Evolutionary conservation across 2,888 invertebrate genomes (phyloP).

Genomic region (Torymus texanus): DNA sequence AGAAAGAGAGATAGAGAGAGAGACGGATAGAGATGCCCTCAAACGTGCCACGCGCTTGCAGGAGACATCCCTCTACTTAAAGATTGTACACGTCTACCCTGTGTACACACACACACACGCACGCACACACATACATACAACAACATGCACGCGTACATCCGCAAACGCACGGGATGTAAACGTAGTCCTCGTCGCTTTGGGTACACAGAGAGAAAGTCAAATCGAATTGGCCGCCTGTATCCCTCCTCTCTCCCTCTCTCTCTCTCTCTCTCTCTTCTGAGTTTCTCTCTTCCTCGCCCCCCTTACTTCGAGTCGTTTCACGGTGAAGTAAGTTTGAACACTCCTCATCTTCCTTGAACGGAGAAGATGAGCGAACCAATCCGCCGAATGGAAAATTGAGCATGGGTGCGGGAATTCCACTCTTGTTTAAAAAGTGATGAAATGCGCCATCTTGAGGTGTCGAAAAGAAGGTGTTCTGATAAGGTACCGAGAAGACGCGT

Average conservation of each 20-base stretch:
- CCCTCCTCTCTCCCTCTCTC: conserved; percentile 16
- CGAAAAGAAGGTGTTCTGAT: no score
- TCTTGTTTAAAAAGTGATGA: not conserved
- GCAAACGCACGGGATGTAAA: conserved; percentile 20
- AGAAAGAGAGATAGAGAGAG: not conserved
- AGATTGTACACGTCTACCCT: conserved; percentile 14
- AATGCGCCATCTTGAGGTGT: not conserved
- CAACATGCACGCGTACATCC: not conserved
- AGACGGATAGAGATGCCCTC: not conserved
- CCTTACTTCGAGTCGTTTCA: conserved; percentile 28
- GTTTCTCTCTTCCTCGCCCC: not conserved
- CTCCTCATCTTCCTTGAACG: conserved; percentile 35
- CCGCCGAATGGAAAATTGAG: conserved; percentile 20
- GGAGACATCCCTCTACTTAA: conserved; percentile 17
- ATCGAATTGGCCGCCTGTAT: conserved; percentile 46
- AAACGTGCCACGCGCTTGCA: not conserved
- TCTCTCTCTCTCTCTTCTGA: not conserved
- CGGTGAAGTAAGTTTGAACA: conserved; percentile 49
- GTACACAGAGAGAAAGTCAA: conserved; percentile 46
- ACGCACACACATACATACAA: not conserved
- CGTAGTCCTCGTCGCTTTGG: conserved; percentile 27
- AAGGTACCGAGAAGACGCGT: no score
- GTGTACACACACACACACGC: not conserved
- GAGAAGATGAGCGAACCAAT: conserved; percentile 24
- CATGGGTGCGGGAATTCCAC: conserved; percentile 10